Conservation (phyloP, 2,888 invertebrate species). For the Hesperia comma region DNA sequence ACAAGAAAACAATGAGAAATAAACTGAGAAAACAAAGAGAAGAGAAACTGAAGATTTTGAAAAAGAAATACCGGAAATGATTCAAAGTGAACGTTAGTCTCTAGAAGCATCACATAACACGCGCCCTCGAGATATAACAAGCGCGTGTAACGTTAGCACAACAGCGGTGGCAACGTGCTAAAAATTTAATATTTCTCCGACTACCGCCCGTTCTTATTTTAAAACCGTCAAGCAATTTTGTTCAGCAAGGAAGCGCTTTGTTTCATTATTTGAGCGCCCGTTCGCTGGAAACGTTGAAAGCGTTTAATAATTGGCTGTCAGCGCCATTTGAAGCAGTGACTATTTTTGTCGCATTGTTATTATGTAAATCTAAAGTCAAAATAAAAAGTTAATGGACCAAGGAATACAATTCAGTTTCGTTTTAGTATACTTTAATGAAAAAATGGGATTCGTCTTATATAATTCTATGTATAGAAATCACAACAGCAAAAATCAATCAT, state of each 20-base stretch:
- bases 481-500: too few species aligned
- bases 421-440: background rate
- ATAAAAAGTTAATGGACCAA: background rate
- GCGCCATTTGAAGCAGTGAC: background rate
- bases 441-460: too few species aligned
- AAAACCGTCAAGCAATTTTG: slow-evolving; percentile 19
- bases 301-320: slow-evolving; percentile 25
- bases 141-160: slow-evolving; percentile 1
- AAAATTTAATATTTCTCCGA: slow-evolving; percentile 28
- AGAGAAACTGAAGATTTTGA: slow-evolving; percentile 1
- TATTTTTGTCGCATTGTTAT: slow-evolving; percentile 5
- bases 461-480: too few species aligned
- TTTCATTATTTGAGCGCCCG: slow-evolving; percentile 17
- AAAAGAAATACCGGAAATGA: slow-evolving; percentile 8
- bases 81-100: slow-evolving; percentile 11
- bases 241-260: slow-evolving; percentile 22
- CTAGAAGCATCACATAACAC: slow-evolving; percentile 11
- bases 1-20: background rate
- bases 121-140: slow-evolving; percentile 12
- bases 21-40: slow-evolving; percentile 8
- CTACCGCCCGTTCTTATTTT: slow-evolving; percentile 19
- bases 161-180: slow-evolving; percentile 18
- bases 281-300: slow-evolving; percentile 13
- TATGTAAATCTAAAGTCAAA: slow-evolving; percentile 2
- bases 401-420: background rate